Evolutionary conservation across 1,140 invertebrate genomes (phyloP), one percentile per base, ranked within the genome.

Genomic region (Temnothorax longispinosus): DNA sequence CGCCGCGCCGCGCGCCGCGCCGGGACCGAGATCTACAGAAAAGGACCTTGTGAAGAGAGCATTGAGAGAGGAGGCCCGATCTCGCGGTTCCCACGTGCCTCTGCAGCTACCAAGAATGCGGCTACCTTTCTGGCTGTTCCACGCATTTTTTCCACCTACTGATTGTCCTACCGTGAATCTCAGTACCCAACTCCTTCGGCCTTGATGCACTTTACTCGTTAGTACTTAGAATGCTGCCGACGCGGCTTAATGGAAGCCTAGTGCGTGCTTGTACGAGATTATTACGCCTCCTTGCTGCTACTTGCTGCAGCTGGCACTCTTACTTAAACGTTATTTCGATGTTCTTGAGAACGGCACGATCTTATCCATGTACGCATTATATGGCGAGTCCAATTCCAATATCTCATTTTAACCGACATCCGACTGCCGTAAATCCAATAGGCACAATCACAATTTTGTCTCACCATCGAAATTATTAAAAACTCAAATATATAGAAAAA

Each of bases 51-150:
- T 65, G 64, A 41, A 65, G 18, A 41, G 64, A 21, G 32, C 62
- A 18, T 18, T 38, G 64, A 38, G 41, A 69, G 65, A 69, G 11
- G 81, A 88, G 85, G 81, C 76, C 85, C 82, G 78, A 89, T 92
- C 89, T 90, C 88, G 90, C 91, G 91, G 93, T 94, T 95, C 94
- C 94, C 94, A 94, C 94, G 94, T 95, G 92, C 85, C 89, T 89
- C 58, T 60, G 35, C 75, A 62, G 69, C 82, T 87, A 85, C 78
- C 56, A 86, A 67, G 87, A 87, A 87, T 88, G 86, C 88, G 75
- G 64, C 85, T 86, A 72, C 64, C 86, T 86, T 82, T 90, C 76
- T 75, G 75, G 72, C 78, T 58, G 62, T 76, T 86, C 38, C 71
- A n/a, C 41, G 15, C 11, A 50, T 82, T 86, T 90, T 89, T 78